phyloP scores from a whole-genome alignment of 2,797 vertebrate species.

The Periparus ater region DNA sequence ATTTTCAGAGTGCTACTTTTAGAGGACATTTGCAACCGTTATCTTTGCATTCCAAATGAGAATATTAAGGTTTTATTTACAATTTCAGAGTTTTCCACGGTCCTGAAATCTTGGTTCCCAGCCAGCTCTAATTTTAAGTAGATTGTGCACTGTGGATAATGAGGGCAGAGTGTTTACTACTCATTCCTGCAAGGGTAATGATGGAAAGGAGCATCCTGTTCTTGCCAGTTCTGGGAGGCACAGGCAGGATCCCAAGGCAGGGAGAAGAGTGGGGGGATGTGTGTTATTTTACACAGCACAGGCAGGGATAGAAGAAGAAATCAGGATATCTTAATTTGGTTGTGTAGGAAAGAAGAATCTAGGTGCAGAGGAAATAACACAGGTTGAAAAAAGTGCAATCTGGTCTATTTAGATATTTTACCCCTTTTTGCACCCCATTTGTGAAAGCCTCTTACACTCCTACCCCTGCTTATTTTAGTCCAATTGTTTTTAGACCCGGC shows the following conservation, averaged over 20 bases:
- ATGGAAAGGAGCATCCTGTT: neutral
- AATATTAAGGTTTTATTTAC: slow-evolving; percentile 34
- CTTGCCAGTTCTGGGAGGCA: neutral
- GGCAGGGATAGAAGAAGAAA: neutral
- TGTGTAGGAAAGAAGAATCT: neutral
- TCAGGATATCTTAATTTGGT: neutral
- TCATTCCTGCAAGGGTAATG: neutral
- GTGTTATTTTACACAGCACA: neutral
- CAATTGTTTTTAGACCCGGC: neutral
- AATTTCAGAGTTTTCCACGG: neutral
- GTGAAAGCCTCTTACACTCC: neutral
- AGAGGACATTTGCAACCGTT: neutral
- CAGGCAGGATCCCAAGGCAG: neutral
- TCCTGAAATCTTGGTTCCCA: neutral
- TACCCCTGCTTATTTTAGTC: slow-evolving; percentile 2
- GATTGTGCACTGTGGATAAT: neutral
- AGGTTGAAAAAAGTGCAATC: neutral
- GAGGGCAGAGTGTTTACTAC: neutral
- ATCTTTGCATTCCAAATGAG: neutral
- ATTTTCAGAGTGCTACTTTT: neutral
- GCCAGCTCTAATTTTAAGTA: slow-evolving; percentile 1
- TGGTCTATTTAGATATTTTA: neutral
- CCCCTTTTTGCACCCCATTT: neutral
- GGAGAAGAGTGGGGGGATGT: neutral
- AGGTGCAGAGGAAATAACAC: neutral